phyloP scores from a whole-genome alignment of 53 echinoderm and acorn worm species.

The Arbacia lixula region DNA sequence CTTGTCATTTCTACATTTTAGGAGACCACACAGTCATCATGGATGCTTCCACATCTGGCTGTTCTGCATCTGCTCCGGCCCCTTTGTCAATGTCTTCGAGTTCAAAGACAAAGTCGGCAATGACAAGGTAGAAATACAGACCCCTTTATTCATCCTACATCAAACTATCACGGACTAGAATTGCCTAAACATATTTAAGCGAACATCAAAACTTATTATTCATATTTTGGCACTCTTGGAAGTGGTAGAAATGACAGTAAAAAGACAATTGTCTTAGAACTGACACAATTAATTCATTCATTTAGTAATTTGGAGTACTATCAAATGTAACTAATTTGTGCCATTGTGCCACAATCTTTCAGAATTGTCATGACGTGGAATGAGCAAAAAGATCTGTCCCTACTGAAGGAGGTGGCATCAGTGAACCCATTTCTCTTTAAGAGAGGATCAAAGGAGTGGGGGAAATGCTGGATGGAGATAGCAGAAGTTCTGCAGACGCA shows the following conservation, averaged over 20 bases:
- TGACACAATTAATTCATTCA: conserved; percentile 5
- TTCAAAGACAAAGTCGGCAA: conserved; percentile 12
- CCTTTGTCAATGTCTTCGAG: conserved; percentile 15
- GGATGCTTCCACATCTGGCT: too few species aligned
- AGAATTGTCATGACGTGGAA: conserved; percentile 35
- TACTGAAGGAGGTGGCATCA: conserved; percentile 22
- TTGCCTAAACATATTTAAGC: background rate
- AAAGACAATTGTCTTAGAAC: background rate
- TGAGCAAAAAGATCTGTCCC: conserved; percentile 36
- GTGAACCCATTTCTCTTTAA: conserved; percentile 31
- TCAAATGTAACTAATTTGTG: conserved; percentile 5
- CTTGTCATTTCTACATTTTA: background rate
- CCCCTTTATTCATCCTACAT: conserved; percentile 1
- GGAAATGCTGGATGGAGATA: conserved; percentile 29
- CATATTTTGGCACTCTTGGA: background rate
- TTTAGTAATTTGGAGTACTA: conserved; percentile 5
- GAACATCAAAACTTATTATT: background rate
- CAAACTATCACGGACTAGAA: background rate
- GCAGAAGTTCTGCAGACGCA: conserved; percentile 20
- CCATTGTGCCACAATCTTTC: conserved; percentile 7
- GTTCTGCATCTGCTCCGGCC: conserved; percentile 12
- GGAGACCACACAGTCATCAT: background rate
- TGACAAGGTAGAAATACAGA: conserved; percentile 7
- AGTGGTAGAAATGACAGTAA: conserved; percentile 8
- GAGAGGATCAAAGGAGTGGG: conserved; percentile 31